Evolutionary conservation across 2,797 vertebrate genomes (phyloP).

Genomic region (Myiotriccus ornatus): DNA sequence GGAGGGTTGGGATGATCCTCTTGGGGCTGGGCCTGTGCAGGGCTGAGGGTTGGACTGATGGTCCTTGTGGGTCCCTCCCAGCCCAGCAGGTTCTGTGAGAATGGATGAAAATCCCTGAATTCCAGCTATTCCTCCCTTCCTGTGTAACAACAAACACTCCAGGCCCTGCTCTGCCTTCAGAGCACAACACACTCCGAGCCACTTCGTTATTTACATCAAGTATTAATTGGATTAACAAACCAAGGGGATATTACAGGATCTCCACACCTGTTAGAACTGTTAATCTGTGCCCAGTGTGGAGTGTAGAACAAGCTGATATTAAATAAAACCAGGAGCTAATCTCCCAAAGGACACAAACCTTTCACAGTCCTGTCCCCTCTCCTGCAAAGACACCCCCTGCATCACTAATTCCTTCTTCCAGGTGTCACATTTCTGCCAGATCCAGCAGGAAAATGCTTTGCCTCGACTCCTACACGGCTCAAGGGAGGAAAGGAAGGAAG

Average conservation of each 20-base stretch:
- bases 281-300: not conserved
- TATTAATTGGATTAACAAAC: conserved; percentile 5
- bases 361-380: not conserved
- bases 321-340: not conserved
- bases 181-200: not conserved
- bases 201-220: not conserved
- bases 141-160: not conserved
- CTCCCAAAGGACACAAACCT: not conserved
- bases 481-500: not conserved
- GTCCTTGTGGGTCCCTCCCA: too few species aligned
- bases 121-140: not conserved
- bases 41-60: too few species aligned
- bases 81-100: too few species aligned
- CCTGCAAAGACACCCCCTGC: not conserved
- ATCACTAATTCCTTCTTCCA: not conserved
- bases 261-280: not conserved
- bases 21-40: too few species aligned
- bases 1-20: too few species aligned
- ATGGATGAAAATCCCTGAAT: accelerated
- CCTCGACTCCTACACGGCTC: not conserved
- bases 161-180: not conserved
- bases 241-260: not conserved
- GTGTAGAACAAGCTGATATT: not conserved
- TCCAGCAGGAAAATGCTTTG: not conserved
- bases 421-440: not conserved